Conservation (phyloP, 1,140 invertebrate species). For the Eriosoma lanigerum region DNA sequence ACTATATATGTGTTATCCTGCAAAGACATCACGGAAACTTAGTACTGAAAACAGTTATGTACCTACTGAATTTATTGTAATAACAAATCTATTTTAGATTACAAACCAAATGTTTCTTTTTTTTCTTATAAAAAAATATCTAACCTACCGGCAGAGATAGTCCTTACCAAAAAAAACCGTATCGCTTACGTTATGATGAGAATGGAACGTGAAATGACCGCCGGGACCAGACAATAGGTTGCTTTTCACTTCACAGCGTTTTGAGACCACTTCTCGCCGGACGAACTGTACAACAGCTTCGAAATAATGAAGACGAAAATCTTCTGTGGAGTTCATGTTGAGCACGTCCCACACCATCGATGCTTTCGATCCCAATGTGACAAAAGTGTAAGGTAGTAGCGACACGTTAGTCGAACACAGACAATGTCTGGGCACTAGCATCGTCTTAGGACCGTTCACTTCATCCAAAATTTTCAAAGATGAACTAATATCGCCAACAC, state of each 20-base stretch:
- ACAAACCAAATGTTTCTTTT: no score
- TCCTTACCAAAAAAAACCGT: no score
- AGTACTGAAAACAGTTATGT: no score
- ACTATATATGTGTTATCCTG: no score
- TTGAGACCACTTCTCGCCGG: slow-evolving; percentile 67
- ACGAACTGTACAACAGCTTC: slow-evolving; percentile 82
- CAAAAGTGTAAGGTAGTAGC: slow-evolving; percentile 71
- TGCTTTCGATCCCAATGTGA: slow-evolving; percentile 73
- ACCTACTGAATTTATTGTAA: no score
- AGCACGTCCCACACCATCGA: slow-evolving; percentile 79
- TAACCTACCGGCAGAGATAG: no score
- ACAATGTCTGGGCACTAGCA: slow-evolving; percentile 69
- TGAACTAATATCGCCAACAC: slow-evolving; percentile 65
- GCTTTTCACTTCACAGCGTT: slow-evolving; percentile 57
- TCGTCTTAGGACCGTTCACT: slow-evolving; percentile 70
- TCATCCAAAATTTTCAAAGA: slow-evolving; percentile 66
- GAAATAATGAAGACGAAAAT: slow-evolving; percentile 80
- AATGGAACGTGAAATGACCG: slow-evolving; percentile 70
- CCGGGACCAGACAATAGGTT: slow-evolving; percentile 72
- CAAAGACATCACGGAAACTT: no score
- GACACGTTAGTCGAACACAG: slow-evolving; percentile 66
- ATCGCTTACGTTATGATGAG: slow-evolving; percentile 60
- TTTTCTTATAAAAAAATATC: no score
- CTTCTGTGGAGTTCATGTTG: slow-evolving; percentile 80
- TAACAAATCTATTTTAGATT: no score